These are phyloP conservation scores for Gephyroberyx darwinii DNA, from an alignment of 2,797 vertebrate genomes.

Conservation along the genomic window DNA sequence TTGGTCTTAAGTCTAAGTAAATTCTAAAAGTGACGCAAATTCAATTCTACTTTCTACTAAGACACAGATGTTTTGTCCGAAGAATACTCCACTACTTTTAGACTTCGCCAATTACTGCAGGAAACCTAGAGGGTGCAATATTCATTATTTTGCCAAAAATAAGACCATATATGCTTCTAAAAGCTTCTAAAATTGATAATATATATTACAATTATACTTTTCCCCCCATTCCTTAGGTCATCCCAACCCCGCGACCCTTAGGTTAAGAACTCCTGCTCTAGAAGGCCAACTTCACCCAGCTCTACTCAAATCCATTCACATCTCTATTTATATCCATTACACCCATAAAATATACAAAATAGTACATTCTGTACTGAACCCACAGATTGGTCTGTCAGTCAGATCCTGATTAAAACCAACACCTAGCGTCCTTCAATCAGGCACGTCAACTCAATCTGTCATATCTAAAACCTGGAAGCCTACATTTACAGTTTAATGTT, in stretches of 20 bases:
- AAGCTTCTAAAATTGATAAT: constrained; percentile 4
- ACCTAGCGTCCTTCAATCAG: constrained; percentile 14
- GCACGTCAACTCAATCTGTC: constrained; percentile 20
- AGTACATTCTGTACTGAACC: constrained; percentile 46
- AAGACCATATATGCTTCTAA: constrained; percentile 54
- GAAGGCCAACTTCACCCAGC: constrained; percentile 26
- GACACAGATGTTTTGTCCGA: no score
- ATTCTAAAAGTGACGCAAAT: no score
- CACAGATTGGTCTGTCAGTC: constrained; percentile 21
- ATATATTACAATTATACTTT: constrained; percentile 17
- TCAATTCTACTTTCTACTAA: no score
- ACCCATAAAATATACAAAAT: constrained; percentile 58
- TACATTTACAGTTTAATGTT: constrained; percentile 9
- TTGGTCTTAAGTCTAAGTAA: no score
- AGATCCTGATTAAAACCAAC: constrained; percentile 15
- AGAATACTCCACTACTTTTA: not conserved
- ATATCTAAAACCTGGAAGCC: not conserved
- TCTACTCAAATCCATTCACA: constrained; percentile 15
- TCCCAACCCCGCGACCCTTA: constrained; percentile 5
- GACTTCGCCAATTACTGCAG: constrained; percentile 1
- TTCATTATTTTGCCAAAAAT: constrained; percentile 28
- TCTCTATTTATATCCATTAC: constrained; percentile 59
- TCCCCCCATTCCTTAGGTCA: constrained; percentile 59
- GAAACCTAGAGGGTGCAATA: constrained; percentile 48
- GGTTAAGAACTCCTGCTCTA: constrained; percentile 38